Evolutionary conservation across 92 coral and sea anemone genomes (phyloP), one percentile per base, ranked within the genome.

Genomic region (Umimayanthus chanpuru): DNA sequence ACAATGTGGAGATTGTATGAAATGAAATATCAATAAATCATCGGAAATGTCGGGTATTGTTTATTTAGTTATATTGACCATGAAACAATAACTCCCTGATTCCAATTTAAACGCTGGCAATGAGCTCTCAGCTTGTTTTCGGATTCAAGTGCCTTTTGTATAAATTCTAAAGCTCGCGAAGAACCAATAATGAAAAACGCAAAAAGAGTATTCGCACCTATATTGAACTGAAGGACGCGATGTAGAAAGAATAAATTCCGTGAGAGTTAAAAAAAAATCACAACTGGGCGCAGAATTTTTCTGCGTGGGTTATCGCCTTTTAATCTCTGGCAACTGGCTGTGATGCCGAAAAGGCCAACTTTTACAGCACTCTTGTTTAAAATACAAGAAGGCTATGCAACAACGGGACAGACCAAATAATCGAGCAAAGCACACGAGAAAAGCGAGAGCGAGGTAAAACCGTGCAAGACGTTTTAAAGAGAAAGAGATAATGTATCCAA

Each of bases 401-500:
- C 64, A 41, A 67, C 67, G n/a, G 58, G 61, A 53, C n/a, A 76
- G 66, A 79, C 68, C 66, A 47, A 44, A 72, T 65, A 43, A 76
- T 8, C 77, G 65, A 40, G 44, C 14, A 26, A 16, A 8, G 32
- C 21, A 21, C 43, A 49, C 55, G 26, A 39, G 58, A 12, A 75
- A 39, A 47, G 18, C 38, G 16, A 16, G 10, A 47, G 18, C 38
- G 16, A 16, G 10, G 20, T 55, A 14, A 73, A 73, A 40, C 21
- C 44, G 39, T 29, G 40, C 9, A 73, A 15, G 18, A 53, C 58
- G 20, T 53, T 53, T 53, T 53, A 3, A 53, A 81, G 76, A 21
- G 61, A 58, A 30, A 38, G 73, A 81, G 68, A 90, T 79, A 21
- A 87, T 95, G 89, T 86, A 91, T 26, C 82, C 93, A 15, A 78